Conservation (phyloP, 2,888 invertebrate genomes). For the Archips xylosteana region DNA sequence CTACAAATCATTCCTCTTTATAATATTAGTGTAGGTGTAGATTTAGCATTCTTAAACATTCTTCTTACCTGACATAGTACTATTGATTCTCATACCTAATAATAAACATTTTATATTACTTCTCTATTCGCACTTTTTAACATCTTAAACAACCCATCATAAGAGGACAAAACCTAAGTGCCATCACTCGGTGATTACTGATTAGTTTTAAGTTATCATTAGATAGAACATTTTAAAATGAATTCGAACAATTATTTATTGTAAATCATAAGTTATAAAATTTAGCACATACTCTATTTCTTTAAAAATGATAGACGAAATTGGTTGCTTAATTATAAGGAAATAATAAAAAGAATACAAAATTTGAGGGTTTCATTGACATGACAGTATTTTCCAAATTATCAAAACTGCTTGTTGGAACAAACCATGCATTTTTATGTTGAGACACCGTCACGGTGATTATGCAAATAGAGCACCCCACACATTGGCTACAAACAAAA, state of each 20-base stretch:
- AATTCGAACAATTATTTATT: conserved; percentile 7
- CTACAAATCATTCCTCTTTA: too few relatives aligned
- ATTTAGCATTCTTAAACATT: too few relatives aligned
- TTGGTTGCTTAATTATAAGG: conserved; percentile 21
- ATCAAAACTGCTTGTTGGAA: not conserved
- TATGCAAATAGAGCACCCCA: too few relatives aligned
- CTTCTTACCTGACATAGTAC: too few relatives aligned
- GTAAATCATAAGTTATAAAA: conserved; percentile 16
- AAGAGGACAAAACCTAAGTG: not conserved
- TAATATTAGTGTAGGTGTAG: too few relatives aligned
- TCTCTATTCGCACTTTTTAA: too few relatives aligned
- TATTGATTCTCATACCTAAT: too few relatives aligned
- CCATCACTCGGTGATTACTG: conserved; percentile 4
- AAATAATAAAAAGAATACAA: conserved; percentile 16
- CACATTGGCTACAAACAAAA: not conserved
- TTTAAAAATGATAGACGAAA: conserved; percentile 13
- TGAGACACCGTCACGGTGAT: too few relatives aligned
- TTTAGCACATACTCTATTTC: conserved; percentile 14
- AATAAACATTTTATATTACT: too few relatives aligned
- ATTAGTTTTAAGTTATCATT: not conserved
- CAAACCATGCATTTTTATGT: too few relatives aligned
- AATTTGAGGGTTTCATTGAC: conserved; percentile 17
- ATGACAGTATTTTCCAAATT: conserved; percentile 13
- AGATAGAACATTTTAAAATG: not conserved
- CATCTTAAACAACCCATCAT: not conserved